These are phyloP conservation scores for Xiphorhynchus erythropygius DNA, from an alignment of 2,797 vertebrate species.

Conservation along the genomic window DNA sequence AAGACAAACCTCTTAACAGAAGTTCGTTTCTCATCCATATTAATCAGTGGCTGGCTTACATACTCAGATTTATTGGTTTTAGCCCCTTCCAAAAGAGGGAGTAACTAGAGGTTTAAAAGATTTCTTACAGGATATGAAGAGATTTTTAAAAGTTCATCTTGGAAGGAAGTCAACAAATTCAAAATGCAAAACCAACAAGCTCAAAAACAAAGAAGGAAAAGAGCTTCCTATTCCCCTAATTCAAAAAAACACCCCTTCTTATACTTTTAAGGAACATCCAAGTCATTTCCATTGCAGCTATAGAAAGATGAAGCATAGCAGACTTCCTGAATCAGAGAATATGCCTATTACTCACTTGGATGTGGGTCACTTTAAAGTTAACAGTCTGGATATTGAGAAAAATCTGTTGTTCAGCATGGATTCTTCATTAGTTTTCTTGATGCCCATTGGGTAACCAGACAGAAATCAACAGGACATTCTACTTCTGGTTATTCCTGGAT, in stretches of 20 bases:
- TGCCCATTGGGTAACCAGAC: slow-evolving; percentile 54
- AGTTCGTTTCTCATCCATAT: background rate
- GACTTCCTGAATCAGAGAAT: slow-evolving; percentile 59
- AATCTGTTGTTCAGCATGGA: slow-evolving; percentile 63
- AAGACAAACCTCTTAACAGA: background rate
- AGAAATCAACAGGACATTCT: slow-evolving; percentile 65
- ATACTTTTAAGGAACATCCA: slow-evolving; percentile 18
- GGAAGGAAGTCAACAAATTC: background rate
- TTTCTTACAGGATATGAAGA: background rate
- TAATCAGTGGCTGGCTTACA: background rate
- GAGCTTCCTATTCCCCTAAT: background rate
- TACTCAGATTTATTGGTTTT: background rate
- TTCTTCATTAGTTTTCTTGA: slow-evolving; percentile 66
- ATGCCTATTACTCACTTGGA: slow-evolving; percentile 69
- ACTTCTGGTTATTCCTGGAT: slow-evolving; percentile 65
- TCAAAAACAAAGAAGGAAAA: slow-evolving; percentile 26
- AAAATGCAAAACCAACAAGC: background rate
- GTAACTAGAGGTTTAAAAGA: background rate
- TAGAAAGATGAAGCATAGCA: slow-evolving; percentile 57
- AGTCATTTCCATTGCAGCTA: slow-evolving; percentile 53
- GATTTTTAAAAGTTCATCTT: background rate
- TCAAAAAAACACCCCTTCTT: background rate
- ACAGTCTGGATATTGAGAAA: slow-evolving; percentile 65
- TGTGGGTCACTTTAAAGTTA: slow-evolving; percentile 66
- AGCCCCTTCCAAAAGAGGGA: background rate